Percentiles rank a stretch among this genome's conserved stretches.
Conservation (phyloP, 2,888 invertebrate genomes). For the Eremobia ochroleuca region DNA sequence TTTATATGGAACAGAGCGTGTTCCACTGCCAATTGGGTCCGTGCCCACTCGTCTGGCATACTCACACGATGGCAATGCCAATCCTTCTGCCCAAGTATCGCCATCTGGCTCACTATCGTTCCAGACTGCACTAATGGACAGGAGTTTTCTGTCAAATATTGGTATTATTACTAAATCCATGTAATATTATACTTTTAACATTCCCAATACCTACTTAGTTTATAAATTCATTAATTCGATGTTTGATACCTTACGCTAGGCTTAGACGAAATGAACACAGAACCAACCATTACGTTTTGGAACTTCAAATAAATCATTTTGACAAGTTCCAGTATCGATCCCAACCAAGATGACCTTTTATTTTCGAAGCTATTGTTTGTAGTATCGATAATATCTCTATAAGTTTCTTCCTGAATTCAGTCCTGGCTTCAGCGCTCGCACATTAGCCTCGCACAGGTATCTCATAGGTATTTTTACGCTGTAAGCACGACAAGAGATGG, state of each 20-base stretch:
- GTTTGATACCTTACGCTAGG: not conserved
- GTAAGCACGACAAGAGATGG: not conserved
- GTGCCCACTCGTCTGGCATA: constrained; percentile 60
- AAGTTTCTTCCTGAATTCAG: not conserved
- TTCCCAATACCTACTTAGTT: not conserved
- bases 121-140: not conserved
- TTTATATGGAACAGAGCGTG: constrained; percentile 27
- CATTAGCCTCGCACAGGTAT: not conserved
- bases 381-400: not conserved
- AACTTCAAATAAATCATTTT: not conserved
- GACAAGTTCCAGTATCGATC: not conserved
- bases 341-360: not conserved
- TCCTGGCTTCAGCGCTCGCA: too few species aligned
- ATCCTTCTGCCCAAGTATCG: constrained; percentile 48
- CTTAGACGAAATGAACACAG: not conserved
- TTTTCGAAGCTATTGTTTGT: not conserved
- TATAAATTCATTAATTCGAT: not conserved
- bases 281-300: not conserved
- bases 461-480: not conserved
- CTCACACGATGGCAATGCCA: constrained; percentile 44
- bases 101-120: constrained; percentile 45
- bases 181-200: too few species aligned
- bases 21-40: constrained; percentile 59
- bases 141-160: not conserved
- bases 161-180: not conserved